phyloP scores from a whole-genome alignment of 2,888 invertebrate species.

The Plagiodera versicolora region DNA sequence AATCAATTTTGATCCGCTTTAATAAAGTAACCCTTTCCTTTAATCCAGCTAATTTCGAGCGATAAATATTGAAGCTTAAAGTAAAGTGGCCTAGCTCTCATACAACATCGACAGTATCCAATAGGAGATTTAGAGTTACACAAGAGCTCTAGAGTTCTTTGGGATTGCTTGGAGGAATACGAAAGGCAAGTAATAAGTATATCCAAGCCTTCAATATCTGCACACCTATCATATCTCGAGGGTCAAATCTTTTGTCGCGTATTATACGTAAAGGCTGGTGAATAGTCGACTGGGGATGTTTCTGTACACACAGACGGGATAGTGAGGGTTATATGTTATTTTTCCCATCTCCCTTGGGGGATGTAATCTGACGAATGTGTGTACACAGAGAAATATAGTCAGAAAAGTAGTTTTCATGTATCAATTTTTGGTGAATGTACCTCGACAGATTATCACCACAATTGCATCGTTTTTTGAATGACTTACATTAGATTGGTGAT shows the following conservation, averaged over 20 bases:
- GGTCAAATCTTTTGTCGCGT: constrained; percentile 30
- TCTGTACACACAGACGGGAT: constrained; percentile 18
- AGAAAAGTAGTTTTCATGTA: too few species aligned
- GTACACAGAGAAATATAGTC: background rate
- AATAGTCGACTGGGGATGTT: constrained; percentile 26
- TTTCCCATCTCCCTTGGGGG: constrained; percentile 13
- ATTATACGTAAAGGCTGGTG: constrained; percentile 17
- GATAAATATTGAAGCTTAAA: constrained; percentile 42
- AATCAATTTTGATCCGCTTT: background rate
- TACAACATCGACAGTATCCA: constrained; percentile 32
- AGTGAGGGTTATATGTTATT: constrained; percentile 21
- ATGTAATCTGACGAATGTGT: background rate
- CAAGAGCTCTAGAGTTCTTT: constrained; percentile 31
- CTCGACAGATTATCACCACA: too few species aligned
- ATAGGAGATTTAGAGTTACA: constrained; percentile 11
- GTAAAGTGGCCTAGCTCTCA: constrained; percentile 40
- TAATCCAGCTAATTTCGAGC: constrained; percentile 39
- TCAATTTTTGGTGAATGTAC: too few species aligned
- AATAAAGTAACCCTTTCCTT: constrained; percentile 17
- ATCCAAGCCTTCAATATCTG: constrained; percentile 6
- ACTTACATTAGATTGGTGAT: too few species aligned
- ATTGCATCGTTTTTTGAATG: too few species aligned
- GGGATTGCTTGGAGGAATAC: constrained; percentile 30
- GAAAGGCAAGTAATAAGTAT: constrained; percentile 32
- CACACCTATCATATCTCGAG: constrained; percentile 23